Base-by-base conservation (phyloP, 2,888 invertebrate genomes). In the Drosophila atripex region DNA sequence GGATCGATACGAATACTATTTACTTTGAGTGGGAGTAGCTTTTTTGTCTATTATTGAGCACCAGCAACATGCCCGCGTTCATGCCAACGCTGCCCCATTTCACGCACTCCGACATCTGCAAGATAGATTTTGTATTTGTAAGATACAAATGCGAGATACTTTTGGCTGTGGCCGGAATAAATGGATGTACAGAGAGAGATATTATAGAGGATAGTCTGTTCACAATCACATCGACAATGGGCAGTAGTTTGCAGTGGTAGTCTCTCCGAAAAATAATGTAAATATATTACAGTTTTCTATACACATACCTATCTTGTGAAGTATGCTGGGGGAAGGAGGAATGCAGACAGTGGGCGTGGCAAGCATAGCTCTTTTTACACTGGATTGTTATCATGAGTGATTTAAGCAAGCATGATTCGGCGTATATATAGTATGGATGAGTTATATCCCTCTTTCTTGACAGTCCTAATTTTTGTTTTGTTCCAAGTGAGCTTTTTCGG, bases 41-140 rank as follows among this genome's bases (percentile, higher is more conserved):
- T 70, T 85, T 80, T 63, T 87, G 63, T 88, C 91, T 82, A 83
- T 90, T 89, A 90, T 93, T 94, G 90, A 92, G 93, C 79, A 95
- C 93, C 75, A 94, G 92, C 91, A 94, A 92, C 77, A 94, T 93
- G 80, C 94, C 94, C 91, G 94, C 94, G 89, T 93, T 94, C 93
- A 94, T 94, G 89, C 94, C 94, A 87, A 95, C 93, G 91, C 93
- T 94, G 88, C 94, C 94, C 94, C 94, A 95, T 92, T 94, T 94
- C 76, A 94, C 93, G 89, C 94, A 94, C 92, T 94, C 94, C 91
- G 94, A 94, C 92, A 94, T 94, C 95, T 95, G 93, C 47, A 93
- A 94, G 77, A 93, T 86, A 83, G 80, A 86, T 88, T 79, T 43
- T n/a, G 35, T 35, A 77, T 74, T 73, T 79, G 61, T 85, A 92